These are phyloP conservation scores for Protobothrops flavoviridis DNA, from an alignment of 2,113 vertebrate genomes.

Conservation along the genomic window DNA sequence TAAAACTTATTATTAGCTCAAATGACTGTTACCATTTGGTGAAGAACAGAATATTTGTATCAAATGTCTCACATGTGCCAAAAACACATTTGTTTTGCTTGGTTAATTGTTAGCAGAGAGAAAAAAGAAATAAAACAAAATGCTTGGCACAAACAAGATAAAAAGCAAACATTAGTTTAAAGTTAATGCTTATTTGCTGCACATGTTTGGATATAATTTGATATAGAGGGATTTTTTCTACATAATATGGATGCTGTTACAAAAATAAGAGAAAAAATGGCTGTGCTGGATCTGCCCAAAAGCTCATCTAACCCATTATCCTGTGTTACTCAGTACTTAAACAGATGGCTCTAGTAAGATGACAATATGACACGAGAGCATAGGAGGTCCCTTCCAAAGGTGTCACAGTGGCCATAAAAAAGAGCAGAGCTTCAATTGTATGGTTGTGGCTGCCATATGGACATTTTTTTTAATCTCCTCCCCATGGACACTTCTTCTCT, in stretches of 20 bases:
- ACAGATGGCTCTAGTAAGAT: background rate
- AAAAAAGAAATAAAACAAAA: background rate
- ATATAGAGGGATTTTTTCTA: background rate
- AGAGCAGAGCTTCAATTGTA: background rate
- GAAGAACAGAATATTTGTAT: background rate
- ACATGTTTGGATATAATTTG: background rate
- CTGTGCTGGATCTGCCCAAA: background rate
- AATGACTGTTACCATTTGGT: background rate
- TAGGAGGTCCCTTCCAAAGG: background rate
- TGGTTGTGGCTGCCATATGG: background rate
- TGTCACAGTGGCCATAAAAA: background rate
- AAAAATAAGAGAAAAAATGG: background rate
- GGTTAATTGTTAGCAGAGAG: background rate
- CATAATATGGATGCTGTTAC: background rate
- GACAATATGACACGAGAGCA: background rate
- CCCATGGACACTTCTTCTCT: background rate
- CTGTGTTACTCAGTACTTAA: background rate
- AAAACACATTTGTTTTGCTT: constrained; percentile 4
- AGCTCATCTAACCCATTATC: background rate
- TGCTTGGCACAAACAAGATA: background rate
- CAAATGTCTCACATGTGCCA: constrained; percentile 4
- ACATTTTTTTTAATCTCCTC: background rate
- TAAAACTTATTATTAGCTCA: background rate
- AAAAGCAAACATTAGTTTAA: constrained; percentile 1
- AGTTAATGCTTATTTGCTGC: background rate